Evolutionary conservation across 1,140 invertebrate genomes (phyloP).

Genomic region (Camponotus floridanus): DNA sequence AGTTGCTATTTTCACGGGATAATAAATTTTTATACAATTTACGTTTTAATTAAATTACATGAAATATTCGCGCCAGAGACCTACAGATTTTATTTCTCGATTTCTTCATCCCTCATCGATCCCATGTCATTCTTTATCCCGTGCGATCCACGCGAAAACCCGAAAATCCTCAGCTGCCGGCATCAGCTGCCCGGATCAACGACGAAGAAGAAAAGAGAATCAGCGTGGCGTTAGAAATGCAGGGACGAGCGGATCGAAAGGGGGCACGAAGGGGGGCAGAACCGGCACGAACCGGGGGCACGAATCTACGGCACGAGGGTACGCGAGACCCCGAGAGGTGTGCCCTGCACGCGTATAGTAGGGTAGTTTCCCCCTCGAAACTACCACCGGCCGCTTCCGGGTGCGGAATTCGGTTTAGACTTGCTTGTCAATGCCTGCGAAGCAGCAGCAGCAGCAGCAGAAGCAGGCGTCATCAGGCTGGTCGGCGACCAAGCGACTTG

Average conservation of each 20-base stretch:
- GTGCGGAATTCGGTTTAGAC: constrained; percentile 66
- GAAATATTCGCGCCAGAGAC: neutral
- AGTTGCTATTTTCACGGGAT: neutral
- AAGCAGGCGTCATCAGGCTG: constrained; percentile 4
- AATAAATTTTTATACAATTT: neutral
- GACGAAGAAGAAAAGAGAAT: constrained; percentile 26
- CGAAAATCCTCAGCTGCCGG: constrained; percentile 51
- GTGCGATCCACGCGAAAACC: constrained; percentile 32
- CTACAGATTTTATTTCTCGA: neutral
- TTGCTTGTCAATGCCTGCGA: constrained; percentile 64
- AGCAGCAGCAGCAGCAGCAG: constrained; percentile 50
- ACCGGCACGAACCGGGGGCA: constrained; percentile 16
- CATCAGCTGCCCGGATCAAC: constrained; percentile 48
- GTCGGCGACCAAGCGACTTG: constrained; percentile 27
- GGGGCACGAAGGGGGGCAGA: constrained; percentile 16
- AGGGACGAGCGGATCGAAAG: constrained; percentile 43
- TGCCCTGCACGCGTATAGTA: constrained; percentile 25
- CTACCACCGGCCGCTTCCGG: constrained; percentile 55
- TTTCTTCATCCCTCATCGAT: neutral
- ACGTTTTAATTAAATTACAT: neutral
- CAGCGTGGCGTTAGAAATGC: neutral
- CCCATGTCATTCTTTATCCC: constrained; percentile 8
- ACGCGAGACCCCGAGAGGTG: constrained; percentile 20
- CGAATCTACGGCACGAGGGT: constrained; percentile 16
- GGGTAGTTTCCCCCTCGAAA: constrained; percentile 44